These are phyloP conservation scores for Himalopsyche phryganea DNA, from an alignment of 1,140 invertebrate species.

Conservation along the genomic window DNA sequence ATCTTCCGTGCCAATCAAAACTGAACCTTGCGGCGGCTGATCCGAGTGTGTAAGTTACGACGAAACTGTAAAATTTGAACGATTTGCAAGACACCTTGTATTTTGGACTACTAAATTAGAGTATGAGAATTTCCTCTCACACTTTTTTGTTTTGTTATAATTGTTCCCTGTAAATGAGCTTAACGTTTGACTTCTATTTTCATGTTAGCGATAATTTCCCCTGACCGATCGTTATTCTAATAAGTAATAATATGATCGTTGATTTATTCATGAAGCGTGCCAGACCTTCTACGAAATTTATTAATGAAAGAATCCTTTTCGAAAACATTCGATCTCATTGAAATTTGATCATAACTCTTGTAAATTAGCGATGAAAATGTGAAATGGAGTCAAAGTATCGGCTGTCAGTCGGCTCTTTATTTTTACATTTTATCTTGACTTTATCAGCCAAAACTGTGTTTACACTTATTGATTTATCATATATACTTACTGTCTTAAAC, in stretches of 20 bases:
- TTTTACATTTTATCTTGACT: neutral
- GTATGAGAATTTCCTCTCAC: constrained; percentile 7
- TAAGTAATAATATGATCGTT: too few species aligned
- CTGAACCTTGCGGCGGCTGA: constrained; percentile 35
- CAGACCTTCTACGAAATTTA: too few species aligned
- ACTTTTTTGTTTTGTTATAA: constrained; percentile 21
- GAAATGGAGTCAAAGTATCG: neutral
- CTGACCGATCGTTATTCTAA: neutral
- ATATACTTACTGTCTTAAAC: neutral
- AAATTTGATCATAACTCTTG: neutral
- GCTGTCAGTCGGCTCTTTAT: neutral
- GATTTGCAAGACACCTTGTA: constrained; percentile 26
- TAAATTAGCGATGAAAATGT: neutral
- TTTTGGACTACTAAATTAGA: constrained; percentile 14
- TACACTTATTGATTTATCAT: neutral
- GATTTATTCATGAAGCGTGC: too few species aligned
- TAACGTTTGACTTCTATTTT: constrained; percentile 23
- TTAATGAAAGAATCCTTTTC: too few species aligned
- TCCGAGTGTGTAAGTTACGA: constrained; percentile 43
- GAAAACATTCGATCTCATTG: too few species aligned
- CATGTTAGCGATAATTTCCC: constrained; percentile 1
- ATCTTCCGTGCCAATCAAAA: constrained; percentile 49
- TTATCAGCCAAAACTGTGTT: neutral
- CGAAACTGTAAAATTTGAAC: constrained; percentile 14
- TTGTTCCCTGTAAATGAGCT: constrained; percentile 28